Conservation (phyloP, 2,888 invertebrate genomes). For the Drosophila imparisetae region DNA sequence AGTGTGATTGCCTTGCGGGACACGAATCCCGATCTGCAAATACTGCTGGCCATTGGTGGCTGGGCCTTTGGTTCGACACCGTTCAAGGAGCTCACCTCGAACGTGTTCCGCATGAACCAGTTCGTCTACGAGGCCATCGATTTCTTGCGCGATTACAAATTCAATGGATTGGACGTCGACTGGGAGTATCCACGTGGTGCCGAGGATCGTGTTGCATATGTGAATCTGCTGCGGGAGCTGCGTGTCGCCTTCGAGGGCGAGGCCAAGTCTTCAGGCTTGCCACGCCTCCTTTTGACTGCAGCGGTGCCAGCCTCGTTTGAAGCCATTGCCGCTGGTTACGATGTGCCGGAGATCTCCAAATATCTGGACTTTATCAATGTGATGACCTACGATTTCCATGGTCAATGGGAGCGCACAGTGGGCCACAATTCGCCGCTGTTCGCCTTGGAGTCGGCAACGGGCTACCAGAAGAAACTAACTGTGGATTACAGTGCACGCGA, state of each 20-base stretch:
- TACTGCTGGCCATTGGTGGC: slow-evolving; percentile 95
- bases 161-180: slow-evolving; percentile 96
- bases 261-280: slow-evolving; percentile 94
- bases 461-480: slow-evolving; percentile 96
- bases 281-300: slow-evolving; percentile 91
- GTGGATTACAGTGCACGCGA: slow-evolving; percentile 96
- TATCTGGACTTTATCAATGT: slow-evolving; percentile 97
- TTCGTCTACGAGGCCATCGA: slow-evolving; percentile 98
- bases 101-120: slow-evolving; percentile 96
- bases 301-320: slow-evolving; percentile 97
- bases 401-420: slow-evolving; percentile 96
- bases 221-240: slow-evolving; percentile 92
- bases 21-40: slow-evolving; percentile 94
- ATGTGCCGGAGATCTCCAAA: slow-evolving; percentile 96
- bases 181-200: slow-evolving; percentile 97
- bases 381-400: slow-evolving; percentile 98
- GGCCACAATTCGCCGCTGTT: slow-evolving; percentile 96
- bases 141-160: slow-evolving; percentile 94
- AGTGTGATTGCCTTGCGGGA: slow-evolving; percentile 93
- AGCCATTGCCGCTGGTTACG: slow-evolving; percentile 96
- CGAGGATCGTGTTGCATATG: slow-evolving; percentile 93
- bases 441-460: slow-evolving; percentile 94
- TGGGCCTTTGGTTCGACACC: slow-evolving; percentile 98
- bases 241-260: slow-evolving; percentile 96
- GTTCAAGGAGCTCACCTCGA: slow-evolving; percentile 95